Evolutionary conservation across 2,113 vertebrate genomes (phyloP).

Genomic region (Prunella fulvescens): DNA sequence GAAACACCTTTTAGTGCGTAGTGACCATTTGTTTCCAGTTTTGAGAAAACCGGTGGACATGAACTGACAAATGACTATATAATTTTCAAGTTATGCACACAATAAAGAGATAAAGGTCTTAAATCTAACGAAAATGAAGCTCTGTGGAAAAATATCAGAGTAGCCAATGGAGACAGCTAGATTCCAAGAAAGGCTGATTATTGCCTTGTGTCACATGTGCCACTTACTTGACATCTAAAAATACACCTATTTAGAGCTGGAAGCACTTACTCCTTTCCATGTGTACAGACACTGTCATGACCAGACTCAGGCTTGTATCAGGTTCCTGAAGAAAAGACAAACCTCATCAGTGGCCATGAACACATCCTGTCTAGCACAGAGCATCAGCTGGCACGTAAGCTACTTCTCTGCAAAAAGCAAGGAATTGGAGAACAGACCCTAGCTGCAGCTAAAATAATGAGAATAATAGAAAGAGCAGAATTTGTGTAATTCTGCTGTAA

Average conservation of each 20-base stretch:
- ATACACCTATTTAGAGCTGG: neutral
- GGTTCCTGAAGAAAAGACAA: neutral
- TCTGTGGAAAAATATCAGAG: neutral
- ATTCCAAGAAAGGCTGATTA: neutral
- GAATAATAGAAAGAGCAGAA: neutral
- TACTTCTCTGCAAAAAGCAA: neutral
- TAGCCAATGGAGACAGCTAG: neutral
- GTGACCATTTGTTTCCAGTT: neutral
- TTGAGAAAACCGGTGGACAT: neutral
- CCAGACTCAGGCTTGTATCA: neutral
- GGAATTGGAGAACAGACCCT: neutral
- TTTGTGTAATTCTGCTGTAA: neutral
- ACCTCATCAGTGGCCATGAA: neutral
- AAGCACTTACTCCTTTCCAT: neutral
- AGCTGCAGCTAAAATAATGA: neutral
- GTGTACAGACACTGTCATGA: neutral
- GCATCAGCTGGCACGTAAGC: neutral
- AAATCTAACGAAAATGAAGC: neutral
- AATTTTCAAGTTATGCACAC: neutral
- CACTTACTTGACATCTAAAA: neutral
- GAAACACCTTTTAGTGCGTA: neutral
- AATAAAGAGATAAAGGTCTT: neutral
- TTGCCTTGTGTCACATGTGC: neutral
- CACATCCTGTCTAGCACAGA: neutral
- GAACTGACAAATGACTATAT: neutral